Evolutionary conservation across 2,113 vertebrate genomes (phyloP).

Genomic region (Cervus canadensis): DNA sequence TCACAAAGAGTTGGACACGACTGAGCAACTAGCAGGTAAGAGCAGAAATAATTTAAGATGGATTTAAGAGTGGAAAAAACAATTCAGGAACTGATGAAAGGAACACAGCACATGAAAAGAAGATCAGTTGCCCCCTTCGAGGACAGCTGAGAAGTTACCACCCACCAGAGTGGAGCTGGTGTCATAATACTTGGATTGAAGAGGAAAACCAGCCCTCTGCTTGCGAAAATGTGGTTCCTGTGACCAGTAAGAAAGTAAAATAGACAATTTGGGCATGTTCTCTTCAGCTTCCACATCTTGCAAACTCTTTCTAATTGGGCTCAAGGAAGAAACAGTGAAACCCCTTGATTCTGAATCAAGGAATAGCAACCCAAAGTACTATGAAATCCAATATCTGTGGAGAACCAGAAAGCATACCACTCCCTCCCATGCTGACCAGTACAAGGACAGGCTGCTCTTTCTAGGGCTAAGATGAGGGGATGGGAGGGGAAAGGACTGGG

Average conservation of each 20-base stretch:
- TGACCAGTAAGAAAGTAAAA: slow-evolving; percentile 64
- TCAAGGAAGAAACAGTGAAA: slow-evolving; percentile 60
- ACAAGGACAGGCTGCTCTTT: slow-evolving; percentile 41
- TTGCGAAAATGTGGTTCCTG: slow-evolving; percentile 62
- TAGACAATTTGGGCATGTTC: slow-evolving; percentile 57
- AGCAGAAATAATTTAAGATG: slow-evolving; percentile 82
- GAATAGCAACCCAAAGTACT: slow-evolving; percentile 41
- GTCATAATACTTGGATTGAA: neutral
- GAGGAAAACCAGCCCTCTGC: slow-evolving; percentile 38
- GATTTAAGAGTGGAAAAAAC: slow-evolving; percentile 77
- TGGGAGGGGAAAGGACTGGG: slow-evolving; percentile 24
- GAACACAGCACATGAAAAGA: slow-evolving; percentile 34
- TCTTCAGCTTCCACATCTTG: neutral
- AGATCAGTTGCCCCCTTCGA: slow-evolving; percentile 7
- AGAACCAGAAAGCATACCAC: slow-evolving; percentile 41
- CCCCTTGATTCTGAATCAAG: slow-evolving; percentile 9
- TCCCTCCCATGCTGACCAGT: neutral
- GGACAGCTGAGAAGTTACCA: neutral
- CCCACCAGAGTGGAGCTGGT: neutral
- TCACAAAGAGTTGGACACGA: neutral
- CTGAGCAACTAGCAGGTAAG: neutral
- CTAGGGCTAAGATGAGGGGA: slow-evolving; percentile 38
- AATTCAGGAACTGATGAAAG: slow-evolving; percentile 26
- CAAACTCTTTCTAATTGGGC: slow-evolving; percentile 44
- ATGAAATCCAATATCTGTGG: neutral